A percentile compares a stretch with the other conserved stretches of the same genome.
These are phyloP conservation scores for Centropus unirufus DNA, from an alignment of 2,113 vertebrate species.

Conservation along the genomic window DNA sequence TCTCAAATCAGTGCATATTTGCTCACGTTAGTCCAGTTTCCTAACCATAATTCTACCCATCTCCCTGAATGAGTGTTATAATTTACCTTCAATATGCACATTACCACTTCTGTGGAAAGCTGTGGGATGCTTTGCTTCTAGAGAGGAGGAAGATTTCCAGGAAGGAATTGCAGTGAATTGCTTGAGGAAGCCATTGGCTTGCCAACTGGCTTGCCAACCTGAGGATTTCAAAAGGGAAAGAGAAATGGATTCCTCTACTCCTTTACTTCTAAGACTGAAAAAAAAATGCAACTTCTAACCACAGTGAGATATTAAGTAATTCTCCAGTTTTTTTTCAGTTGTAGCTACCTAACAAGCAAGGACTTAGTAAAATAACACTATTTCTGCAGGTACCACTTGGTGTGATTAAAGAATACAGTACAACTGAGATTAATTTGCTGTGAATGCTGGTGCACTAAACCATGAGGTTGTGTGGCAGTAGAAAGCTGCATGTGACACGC, in stretches of 20 bases:
- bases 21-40: not conserved
- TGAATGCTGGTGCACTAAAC: constrained; percentile 25
- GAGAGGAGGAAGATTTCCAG: not conserved
- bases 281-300: not conserved
- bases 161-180: not conserved
- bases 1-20: not conserved
- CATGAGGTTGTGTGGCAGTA: constrained; percentile 8
- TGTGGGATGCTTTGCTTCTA: not conserved
- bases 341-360: not conserved
- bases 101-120: not conserved
- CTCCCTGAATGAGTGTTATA: not conserved
- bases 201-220: not conserved
- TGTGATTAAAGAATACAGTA: not conserved
- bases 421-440: constrained; percentile 32
- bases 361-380: not conserved
- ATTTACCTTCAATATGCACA: not conserved
- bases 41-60: not conserved
- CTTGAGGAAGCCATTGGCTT: not conserved
- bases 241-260: not conserved
- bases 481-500: not conserved
- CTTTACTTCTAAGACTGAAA: not conserved
- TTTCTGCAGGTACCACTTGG: not conserved
- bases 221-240: not conserved
- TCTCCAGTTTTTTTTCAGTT: not conserved
- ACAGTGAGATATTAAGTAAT: not conserved